phyloP scores from a whole-genome alignment of 2,113 vertebrate genomes.

The Ctenomys sociabilis region DNA sequence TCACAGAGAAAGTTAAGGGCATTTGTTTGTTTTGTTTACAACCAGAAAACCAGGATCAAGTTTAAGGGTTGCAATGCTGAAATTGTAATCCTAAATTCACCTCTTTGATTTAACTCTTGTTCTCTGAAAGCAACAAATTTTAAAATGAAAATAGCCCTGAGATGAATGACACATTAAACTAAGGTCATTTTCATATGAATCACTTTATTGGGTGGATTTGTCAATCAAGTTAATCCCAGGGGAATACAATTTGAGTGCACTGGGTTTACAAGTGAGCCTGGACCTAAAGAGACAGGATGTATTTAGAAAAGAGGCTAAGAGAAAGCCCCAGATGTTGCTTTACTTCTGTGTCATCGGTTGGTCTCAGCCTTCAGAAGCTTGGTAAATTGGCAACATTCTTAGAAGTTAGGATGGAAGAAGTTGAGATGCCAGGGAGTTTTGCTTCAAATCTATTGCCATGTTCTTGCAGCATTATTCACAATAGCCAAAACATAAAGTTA shows the following conservation, averaged over 20 bases:
- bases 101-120: not conserved
- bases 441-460: not conserved
- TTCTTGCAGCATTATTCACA: not conserved
- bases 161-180: not conserved
- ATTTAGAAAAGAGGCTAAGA: not conserved
- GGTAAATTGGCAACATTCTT: not conserved
- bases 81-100: conserved; percentile 9
- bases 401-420: not conserved
- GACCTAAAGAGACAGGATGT: not conserved
- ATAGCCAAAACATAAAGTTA: not conserved
- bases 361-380: not conserved
- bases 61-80: not conserved
- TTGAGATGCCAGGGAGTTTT: not conserved
- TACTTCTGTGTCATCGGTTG: not conserved
- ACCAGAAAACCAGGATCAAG: conserved; percentile 2
- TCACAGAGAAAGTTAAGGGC: not conserved
- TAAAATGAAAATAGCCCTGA: conserved; percentile 41
- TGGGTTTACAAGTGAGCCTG: conserved; percentile 9
- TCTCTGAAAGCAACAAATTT: not conserved
- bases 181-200: conserved; percentile 28
- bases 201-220: not conserved
- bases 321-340: not conserved
- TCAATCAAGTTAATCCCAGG: not conserved
- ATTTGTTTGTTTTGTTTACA: conserved; percentile 54
- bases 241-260: not conserved